phyloP scores from a whole-genome alignment of 64 coral and sea anemone genomes.

The Pocillopora damicornis region DNA sequence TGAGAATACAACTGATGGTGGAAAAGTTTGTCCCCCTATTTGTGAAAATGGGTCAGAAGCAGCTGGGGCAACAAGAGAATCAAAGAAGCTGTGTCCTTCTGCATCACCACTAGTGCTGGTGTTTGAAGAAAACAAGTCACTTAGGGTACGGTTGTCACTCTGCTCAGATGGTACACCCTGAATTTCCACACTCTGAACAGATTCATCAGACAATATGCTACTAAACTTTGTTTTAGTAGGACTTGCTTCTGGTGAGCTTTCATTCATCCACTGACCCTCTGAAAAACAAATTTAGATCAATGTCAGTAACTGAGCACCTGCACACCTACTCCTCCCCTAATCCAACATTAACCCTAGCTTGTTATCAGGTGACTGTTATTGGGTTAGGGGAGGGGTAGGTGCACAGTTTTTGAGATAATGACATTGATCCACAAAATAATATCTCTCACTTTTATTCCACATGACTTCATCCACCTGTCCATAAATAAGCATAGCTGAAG shows the following conservation, averaged over 20 bases:
- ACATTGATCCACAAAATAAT: too few relatives aligned
- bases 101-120: constrained; percentile 24
- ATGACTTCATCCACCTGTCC: too few relatives aligned
- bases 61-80: constrained; percentile 36
- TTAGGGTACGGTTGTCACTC: constrained; percentile 41
- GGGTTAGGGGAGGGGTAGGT: too few relatives aligned
- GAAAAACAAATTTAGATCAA: neutral
- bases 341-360: too few relatives aligned
- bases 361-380: too few relatives aligned
- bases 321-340: too few relatives aligned
- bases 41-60: constrained; percentile 50
- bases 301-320: too few relatives aligned
- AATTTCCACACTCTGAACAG: constrained; percentile 28
- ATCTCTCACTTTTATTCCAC: too few relatives aligned
- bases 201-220: neutral
- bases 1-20: neutral
- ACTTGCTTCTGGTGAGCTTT: constrained; percentile 29
- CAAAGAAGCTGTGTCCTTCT: constrained; percentile 71
- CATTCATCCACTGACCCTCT: constrained; percentile 76
- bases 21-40: constrained; percentile 5
- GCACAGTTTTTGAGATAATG: too few relatives aligned
- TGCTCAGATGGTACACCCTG: constrained; percentile 38
- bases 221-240: neutral
- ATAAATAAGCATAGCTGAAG: too few relatives aligned
- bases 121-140: constrained; percentile 54